Conservation (phyloP, 1,140 invertebrate species). For the Diachasmimorpha longicaudata region DNA sequence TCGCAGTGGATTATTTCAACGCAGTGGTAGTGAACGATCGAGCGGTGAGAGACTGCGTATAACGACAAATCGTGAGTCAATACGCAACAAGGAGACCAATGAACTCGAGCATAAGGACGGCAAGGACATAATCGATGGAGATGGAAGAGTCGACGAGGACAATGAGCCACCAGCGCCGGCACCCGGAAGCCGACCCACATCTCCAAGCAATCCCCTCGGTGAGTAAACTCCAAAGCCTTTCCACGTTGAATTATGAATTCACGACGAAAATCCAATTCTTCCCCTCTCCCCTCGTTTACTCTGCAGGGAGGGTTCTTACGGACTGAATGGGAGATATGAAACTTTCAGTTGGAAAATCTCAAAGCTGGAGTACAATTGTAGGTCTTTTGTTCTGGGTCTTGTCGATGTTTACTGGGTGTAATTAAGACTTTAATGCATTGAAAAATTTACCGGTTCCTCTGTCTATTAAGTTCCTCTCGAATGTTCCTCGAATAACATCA, state of each 20-base stretch:
- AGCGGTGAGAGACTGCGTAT: conserved; percentile 53
- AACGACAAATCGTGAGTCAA: conserved; percentile 49
- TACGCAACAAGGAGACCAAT: conserved; percentile 50
- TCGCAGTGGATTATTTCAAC: conserved; percentile 42
- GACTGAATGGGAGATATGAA: neutral
- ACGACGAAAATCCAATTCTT: neutral
- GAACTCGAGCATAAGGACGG: conserved; percentile 45
- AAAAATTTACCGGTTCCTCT: too few species aligned
- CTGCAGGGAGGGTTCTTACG: neutral
- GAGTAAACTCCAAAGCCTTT: conserved; percentile 21
- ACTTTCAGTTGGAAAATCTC: neutral
- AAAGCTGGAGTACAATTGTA: neutral
- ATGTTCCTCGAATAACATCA: too few species aligned
- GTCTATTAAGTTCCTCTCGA: too few species aligned
- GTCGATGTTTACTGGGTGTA: neutral
- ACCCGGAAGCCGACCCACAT: conserved; percentile 57
- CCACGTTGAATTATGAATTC: conserved; percentile 15
- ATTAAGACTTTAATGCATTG: too few species aligned
- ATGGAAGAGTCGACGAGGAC: conserved; percentile 53
- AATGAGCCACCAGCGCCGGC: conserved; percentile 61
- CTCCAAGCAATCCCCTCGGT: conserved; percentile 55
- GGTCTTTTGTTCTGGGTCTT: neutral
- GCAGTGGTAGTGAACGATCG: conserved; percentile 50
- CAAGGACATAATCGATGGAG: conserved; percentile 55
- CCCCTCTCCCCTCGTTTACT: neutral